Evolutionary conservation across 2,888 invertebrate species (phyloP).

Genomic region (Micropterix aruncella): DNA sequence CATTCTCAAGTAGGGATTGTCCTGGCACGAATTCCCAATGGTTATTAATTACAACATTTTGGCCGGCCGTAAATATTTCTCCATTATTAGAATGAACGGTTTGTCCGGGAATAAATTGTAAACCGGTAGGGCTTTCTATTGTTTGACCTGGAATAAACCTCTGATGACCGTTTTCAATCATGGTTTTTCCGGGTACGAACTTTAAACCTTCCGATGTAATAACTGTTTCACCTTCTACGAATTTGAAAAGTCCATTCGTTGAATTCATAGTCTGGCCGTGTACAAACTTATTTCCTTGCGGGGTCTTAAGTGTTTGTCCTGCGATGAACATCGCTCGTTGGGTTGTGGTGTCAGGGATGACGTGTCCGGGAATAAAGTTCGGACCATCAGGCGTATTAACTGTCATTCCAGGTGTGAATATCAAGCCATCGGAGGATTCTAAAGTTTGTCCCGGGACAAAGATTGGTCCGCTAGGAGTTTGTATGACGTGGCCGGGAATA

Average conservation of each 20-base stretch:
- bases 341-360: conserved; percentile 41
- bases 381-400: conserved; percentile 54
- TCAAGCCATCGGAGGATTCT: conserved; percentile 48
- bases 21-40: conserved; percentile 54
- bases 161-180: conserved; percentile 31
- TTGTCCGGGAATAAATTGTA: conserved; percentile 50
- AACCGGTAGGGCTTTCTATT: conserved; percentile 41
- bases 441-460: conserved; percentile 68
- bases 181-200: conserved; percentile 44
- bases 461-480: conserved; percentile 51
- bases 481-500: conserved; percentile 56
- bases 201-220: conserved; percentile 44
- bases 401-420: conserved; percentile 61
- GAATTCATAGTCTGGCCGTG: conserved; percentile 48
- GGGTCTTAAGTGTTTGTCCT: conserved; percentile 49
- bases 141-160: conserved; percentile 49
- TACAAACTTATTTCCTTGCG: conserved; percentile 41
- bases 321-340: conserved; percentile 52
- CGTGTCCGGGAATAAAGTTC: conserved; percentile 57
- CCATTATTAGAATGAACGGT: conserved; percentile 35
- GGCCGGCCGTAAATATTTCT: conserved; percentile 47
- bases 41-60: conserved; percentile 36
- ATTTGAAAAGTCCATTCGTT: conserved; percentile 38
- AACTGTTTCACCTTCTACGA: conserved; percentile 48
- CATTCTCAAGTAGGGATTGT: conserved; percentile 41